A percentile compares a stretch with the other conserved stretches of the same genome.
Evolutionary conservation across 2,888 invertebrate species (phyloP).

Genomic region (Omphaloscelis lunosa): DNA sequence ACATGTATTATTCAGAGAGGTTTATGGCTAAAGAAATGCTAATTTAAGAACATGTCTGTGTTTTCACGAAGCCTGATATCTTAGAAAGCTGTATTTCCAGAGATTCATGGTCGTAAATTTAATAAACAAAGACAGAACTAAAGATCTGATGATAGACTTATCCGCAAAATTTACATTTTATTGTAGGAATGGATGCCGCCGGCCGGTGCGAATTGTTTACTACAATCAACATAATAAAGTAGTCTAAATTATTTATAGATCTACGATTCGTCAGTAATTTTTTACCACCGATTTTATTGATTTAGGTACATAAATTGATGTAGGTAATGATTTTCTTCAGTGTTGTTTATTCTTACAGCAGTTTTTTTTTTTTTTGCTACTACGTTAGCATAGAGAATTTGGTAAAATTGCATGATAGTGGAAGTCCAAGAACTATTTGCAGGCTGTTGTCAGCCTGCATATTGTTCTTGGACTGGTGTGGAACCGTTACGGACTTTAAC

Average conservation of each 20-base stretch:
- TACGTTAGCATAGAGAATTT: neutral
- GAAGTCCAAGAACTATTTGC: neutral
- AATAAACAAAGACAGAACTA: slow-evolving; percentile 56
- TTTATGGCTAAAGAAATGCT: slow-evolving; percentile 39
- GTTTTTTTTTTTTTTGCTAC: slow-evolving; percentile 4
- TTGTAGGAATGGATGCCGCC: slow-evolving; percentile 40
- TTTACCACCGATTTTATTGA: slow-evolving; percentile 25
- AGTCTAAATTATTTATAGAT: slow-evolving; percentile 42
- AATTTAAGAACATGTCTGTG: slow-evolving; percentile 51
- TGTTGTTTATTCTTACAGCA: slow-evolving; percentile 18
- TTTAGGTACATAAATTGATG: slow-evolving; percentile 27
- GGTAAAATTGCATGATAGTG: slow-evolving; percentile 5
- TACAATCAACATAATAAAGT: slow-evolving; percentile 52
- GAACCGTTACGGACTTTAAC: neutral
- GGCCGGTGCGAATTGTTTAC: slow-evolving; percentile 42
- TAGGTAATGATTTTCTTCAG: slow-evolving; percentile 30
- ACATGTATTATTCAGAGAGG: slow-evolving; percentile 51
- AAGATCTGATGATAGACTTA: slow-evolving; percentile 45
- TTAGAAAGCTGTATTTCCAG: slow-evolving; percentile 61
- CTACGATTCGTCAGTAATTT: slow-evolving; percentile 38
- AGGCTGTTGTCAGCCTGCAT: neutral
- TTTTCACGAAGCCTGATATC: slow-evolving; percentile 52
- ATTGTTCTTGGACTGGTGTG: neutral
- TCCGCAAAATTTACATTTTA: slow-evolving; percentile 47
- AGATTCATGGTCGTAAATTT: slow-evolving; percentile 56